Evolutionary conservation across 2,888 invertebrate species (phyloP).

Genomic region (Chrysolina americana): DNA sequence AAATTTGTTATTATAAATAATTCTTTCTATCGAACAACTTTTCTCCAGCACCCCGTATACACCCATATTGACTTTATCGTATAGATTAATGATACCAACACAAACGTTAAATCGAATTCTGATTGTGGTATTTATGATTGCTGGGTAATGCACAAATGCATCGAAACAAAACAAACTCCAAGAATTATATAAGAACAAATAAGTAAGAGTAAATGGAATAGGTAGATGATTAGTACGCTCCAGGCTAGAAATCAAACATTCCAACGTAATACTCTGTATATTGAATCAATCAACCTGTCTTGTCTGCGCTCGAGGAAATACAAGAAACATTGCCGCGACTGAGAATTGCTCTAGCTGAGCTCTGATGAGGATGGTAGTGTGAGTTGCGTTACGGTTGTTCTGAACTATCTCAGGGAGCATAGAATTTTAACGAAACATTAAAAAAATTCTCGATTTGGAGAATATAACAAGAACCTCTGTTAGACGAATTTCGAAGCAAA

Average conservation of each 20-base stretch:
- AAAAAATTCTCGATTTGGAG: too few relatives aligned
- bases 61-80: slow-evolving; percentile 2
- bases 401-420: background rate
- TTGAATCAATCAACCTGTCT: slow-evolving; percentile 46
- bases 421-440: too few relatives aligned
- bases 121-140: slow-evolving; percentile 19
- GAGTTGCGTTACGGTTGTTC: background rate
- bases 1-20: too few relatives aligned
- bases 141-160: slow-evolving; percentile 27
- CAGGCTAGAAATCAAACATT: slow-evolving; percentile 51
- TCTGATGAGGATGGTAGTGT: background rate
- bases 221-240: slow-evolving; percentile 41
- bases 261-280: slow-evolving; percentile 47
- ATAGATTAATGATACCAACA: slow-evolving; percentile 15
- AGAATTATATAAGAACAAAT: slow-evolving; percentile 48
- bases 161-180: slow-evolving; percentile 32
- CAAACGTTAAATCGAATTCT: slow-evolving; percentile 8
- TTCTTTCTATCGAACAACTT: background rate
- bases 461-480: too few relatives aligned
- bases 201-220: slow-evolving; percentile 50
- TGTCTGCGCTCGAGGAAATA: slow-evolving; percentile 38
- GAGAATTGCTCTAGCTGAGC: background rate
- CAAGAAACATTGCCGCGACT: slow-evolving; percentile 27
- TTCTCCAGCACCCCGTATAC: background rate
- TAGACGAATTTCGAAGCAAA: too few relatives aligned